These are phyloP conservation scores for Habroteleia sp. DNA, from an alignment of 2,888 invertebrate species.

Conservation along the genomic window DNA sequence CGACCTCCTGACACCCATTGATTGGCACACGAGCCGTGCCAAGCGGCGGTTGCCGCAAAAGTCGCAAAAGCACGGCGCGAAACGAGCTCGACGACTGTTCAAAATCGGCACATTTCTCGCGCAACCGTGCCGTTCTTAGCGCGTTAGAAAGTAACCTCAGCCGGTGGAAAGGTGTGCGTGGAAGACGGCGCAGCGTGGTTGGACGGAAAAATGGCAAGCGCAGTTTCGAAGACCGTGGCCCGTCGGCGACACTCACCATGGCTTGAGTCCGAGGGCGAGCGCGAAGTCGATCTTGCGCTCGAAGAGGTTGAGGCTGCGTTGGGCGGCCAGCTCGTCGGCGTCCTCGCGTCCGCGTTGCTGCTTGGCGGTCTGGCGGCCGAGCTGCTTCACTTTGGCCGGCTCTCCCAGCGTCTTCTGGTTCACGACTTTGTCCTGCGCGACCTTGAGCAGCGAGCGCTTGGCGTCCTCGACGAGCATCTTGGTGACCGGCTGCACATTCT, in stretches of 20 bases:
- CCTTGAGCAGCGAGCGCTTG: constrained; percentile 76
- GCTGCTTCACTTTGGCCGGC: constrained; percentile 21
- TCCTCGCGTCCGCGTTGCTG: constrained; percentile 18
- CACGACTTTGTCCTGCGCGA: constrained; percentile 73
- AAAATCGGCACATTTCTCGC: background rate
- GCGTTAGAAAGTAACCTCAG: constrained; percentile 15
- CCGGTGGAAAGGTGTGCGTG: constrained; percentile 8
- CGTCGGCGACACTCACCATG: constrained; percentile 76
- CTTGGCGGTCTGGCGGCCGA: constrained; percentile 13
- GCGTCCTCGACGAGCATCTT: constrained; percentile 79
- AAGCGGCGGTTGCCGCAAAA: no score
- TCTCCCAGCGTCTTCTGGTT: constrained; percentile 50
- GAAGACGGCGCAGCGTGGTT: no score
- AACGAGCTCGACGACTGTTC: constrained; percentile 2
- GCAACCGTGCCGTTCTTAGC: background rate
- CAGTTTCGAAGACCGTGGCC: no score
- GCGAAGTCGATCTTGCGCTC: constrained; percentile 82
- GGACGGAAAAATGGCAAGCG: no score
- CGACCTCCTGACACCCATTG: constrained; percentile 5
- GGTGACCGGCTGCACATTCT: constrained; percentile 78
- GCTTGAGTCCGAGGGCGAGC: constrained; percentile 83
- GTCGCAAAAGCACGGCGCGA: background rate
- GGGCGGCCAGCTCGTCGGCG: constrained; percentile 1
- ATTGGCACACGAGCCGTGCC: no score
- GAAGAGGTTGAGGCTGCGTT: constrained; percentile 53